Evolutionary conservation across 2,888 invertebrate species (phyloP).

Genomic region (Micoletzkya japonica): DNA sequence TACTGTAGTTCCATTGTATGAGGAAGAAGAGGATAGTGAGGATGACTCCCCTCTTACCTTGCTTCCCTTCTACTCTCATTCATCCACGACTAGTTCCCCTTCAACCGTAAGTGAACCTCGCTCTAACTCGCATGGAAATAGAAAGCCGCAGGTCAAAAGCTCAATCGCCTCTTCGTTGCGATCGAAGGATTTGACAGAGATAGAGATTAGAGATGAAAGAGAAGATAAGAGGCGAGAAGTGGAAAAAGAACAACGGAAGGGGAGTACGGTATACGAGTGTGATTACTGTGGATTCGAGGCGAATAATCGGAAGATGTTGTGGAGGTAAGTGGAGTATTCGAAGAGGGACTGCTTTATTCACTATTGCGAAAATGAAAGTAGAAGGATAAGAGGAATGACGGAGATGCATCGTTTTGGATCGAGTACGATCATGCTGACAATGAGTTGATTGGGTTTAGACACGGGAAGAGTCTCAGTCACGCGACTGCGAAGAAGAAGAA

Average conservation of each 20-base stretch:
- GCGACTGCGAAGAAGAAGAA: not conserved
- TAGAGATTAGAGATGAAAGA: not conserved
- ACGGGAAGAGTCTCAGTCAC: not conserved
- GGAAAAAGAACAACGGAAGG: not conserved
- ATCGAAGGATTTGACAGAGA: not conserved
- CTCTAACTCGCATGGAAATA: too few relatives aligned
- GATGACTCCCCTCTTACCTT: too few relatives aligned
- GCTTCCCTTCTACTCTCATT: too few relatives aligned
- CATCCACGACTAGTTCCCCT: too few relatives aligned
- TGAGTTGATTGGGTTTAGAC: not conserved
- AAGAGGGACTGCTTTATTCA: too few relatives aligned
- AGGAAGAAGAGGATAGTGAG: not conserved
- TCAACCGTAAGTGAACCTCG: too few relatives aligned
- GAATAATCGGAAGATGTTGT: constrained; percentile 7
- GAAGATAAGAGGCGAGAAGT: not conserved
- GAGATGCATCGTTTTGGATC: not conserved
- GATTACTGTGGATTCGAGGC: not conserved
- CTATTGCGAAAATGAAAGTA: not conserved
- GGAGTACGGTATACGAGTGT: constrained; percentile 18
- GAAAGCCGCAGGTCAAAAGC: too few relatives aligned
- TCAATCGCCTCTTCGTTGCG: too few relatives aligned
- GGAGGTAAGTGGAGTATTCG: too few relatives aligned
- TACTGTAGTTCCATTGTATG: too few relatives aligned
- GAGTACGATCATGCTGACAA: not conserved
- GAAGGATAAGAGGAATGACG: not conserved